Base-by-base conservation (phyloP, 2,888 invertebrate species). In the Amphipyra tragopoginis region DNA sequence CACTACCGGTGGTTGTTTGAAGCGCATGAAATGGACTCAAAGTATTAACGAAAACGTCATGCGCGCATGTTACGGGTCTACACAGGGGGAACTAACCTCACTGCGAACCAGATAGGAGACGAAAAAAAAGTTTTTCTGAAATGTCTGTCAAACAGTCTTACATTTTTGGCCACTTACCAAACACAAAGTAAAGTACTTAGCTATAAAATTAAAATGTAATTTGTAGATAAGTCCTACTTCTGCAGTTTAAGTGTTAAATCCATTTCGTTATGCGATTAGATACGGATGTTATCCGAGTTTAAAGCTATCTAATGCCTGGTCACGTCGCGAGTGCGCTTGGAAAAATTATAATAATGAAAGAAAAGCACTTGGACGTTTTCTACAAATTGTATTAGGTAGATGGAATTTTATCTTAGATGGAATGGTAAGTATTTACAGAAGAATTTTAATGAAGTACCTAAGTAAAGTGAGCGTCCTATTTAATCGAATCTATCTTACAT, bases 261-360 rank as follows among this genome's bases (percentile, higher is more conserved):
- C 40, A 52, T 34, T 53, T 43, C 36, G 26, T 42, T 67, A 56
- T 67, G 45, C 45, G 43, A 60, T n/a, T 45, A 36, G 52, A 53
- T 51, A 53, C 67, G 15, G 42, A 45, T 70, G 21, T 42, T 60
- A 67, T 53, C 55, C 39, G 11, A 50, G 45, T 21, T 42, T 15
- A 8, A n/a, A 14, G 52, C 26, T 26, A 34, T 50, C 15, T 48
- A 54, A 74, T 69, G 59, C 64, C 43, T 29, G 38, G 64, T 42
- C 75, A 74, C 64, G 75, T 64, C 26, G 38, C 40, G 9, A 59
- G 29, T 34, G 48, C 42, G 40, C 21, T 63, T 7, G 26, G 13
- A 43, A 47, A 71, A 67, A 57, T 13, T 56, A 58, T 58, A 15
- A 47, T 56, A 68, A 68, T 63, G 43, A 53, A 68, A 56, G 33